phyloP scores from a whole-genome alignment of 2,113 vertebrate genomes.

The Platysteira castanea region DNA sequence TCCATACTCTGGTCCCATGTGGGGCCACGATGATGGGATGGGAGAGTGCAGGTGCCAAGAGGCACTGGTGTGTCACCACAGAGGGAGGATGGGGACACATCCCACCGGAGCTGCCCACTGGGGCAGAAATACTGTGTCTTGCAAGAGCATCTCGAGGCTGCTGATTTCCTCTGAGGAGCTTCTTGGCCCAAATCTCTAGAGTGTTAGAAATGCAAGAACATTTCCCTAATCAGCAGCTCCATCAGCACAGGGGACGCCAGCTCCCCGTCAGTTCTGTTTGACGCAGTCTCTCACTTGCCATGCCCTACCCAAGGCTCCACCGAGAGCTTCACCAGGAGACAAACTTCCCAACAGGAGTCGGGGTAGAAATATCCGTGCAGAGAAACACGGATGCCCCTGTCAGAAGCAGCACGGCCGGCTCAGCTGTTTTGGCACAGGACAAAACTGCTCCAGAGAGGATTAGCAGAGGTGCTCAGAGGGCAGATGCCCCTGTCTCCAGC shows the following conservation, averaged over 20 bases:
- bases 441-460: not conserved
- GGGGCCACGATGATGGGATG: rapidly evolving
- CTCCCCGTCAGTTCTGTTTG: not conserved
- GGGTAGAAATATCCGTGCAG: not conserved
- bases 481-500: not conserved
- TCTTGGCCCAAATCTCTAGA: not conserved
- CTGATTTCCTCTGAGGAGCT: not conserved
- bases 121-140: not conserved
- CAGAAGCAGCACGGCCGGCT: not conserved
- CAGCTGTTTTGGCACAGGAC: not conserved
- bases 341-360: not conserved
- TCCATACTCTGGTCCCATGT: not conserved
- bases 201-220: not conserved
- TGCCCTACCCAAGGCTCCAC: not conserved
- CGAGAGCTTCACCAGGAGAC: not conserved
- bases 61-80: not conserved
- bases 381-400: rapidly evolving
- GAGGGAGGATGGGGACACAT: not conserved
- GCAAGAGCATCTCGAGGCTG: not conserved
- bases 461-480: not conserved
- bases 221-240: not conserved
- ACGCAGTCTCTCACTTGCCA: not conserved
- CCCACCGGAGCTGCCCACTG: rapidly evolving
- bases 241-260: not conserved
- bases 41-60: not conserved